Evolutionary conservation across 2,888 invertebrate genomes (phyloP).

Genomic region (Crioceris asparagi): DNA sequence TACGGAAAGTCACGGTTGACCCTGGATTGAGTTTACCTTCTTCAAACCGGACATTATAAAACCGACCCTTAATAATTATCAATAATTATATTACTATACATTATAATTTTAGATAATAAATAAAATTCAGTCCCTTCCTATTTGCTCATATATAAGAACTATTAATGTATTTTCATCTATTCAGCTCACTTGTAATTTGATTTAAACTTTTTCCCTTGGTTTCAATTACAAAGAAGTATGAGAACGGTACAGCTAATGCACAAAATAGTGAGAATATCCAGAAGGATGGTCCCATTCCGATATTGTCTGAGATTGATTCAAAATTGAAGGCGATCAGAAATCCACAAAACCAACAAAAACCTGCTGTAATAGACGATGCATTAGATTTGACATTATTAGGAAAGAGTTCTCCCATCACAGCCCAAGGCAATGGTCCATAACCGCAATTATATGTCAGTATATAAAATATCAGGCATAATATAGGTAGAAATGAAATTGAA

Average conservation of each 20-base stretch:
- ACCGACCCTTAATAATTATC: too few relatives aligned
- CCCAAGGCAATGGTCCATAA: slow-evolving; percentile 71
- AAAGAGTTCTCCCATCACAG: slow-evolving; percentile 72
- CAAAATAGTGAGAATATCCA: slow-evolving; percentile 21
- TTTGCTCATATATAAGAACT: too few relatives aligned
- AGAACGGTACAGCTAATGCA: slow-evolving; percentile 17
- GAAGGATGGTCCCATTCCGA: slow-evolving; percentile 22
- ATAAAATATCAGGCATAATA: slow-evolving; percentile 57
- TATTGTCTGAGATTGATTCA: slow-evolving; percentile 14
- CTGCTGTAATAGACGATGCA: slow-evolving; percentile 43
- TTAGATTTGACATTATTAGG: slow-evolving; percentile 56
- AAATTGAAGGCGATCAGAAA: slow-evolving; percentile 23
- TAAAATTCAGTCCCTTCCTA: too few relatives aligned
- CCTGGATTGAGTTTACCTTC: too few relatives aligned
- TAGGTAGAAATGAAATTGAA: slow-evolving; percentile 54
- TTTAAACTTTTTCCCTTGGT: slow-evolving; percentile 23
- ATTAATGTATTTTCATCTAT: slow-evolving; percentile 1
- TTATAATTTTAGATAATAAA: too few relatives aligned
- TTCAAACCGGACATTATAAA: too few relatives aligned
- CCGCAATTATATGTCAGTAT: slow-evolving; percentile 60
- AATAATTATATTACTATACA: too few relatives aligned
- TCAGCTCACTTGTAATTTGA: slow-evolving; percentile 18
- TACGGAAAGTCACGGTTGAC: too few relatives aligned
- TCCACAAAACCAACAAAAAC: slow-evolving; percentile 16
- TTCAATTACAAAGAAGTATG: slow-evolving; percentile 20